Evolutionary conservation across 2,113 vertebrate species (phyloP), one percentile per base, ranked within the genome.

Genomic region (Ptilonorhynchus violaceus): DNA sequence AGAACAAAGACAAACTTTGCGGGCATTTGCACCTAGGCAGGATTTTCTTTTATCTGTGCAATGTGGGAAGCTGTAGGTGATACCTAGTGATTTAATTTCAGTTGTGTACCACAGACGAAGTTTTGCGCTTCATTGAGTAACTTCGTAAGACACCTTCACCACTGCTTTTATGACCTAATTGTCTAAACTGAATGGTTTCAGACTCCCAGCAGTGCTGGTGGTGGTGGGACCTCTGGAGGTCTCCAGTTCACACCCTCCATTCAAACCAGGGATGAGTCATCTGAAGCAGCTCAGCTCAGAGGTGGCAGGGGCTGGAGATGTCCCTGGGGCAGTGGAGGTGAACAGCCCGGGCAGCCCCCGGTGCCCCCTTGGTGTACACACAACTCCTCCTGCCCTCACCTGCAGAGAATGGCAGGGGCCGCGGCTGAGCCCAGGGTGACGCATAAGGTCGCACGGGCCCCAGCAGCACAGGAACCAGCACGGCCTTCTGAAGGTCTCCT

Each of bases 401-500:
- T 30, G 41, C 37, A 18, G 18, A 41, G 67, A 56, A 22, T 5
- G 23, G 19, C 46, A 9, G 42, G 31, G 17, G 10, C 62, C 18
- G 9, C 16, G 11, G 18, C 77, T 76, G 55, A 74, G 41, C 33
- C 33, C 60, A 31, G 30, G 10, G 33, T 31, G 69, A n/a, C 2
- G 0, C 9, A 15, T 16, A 27, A 30, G 11, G 25, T 41, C 0
- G 1, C 14, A 23, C 4, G 25, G 41, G 11, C 37, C 14, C 9
- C 58, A 46, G 19, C 59, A 53, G 53, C 30, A 37, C 50, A 27
- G 19, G 37, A 56, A 7, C 6, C 39, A 41, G 12, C 11, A 30
- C 63, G 18, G 24, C 24, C 25, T 49, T 46, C 39, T 33, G 35
- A 70, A 79, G 35, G 58, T 67, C 30, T 67, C 30, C 46, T 44